A percentile compares a stretch with the other conserved stretches of the same genome.
Conservation (phyloP, 2,797 vertebrate genomes). For the Aeoliscus strigatus region DNA sequence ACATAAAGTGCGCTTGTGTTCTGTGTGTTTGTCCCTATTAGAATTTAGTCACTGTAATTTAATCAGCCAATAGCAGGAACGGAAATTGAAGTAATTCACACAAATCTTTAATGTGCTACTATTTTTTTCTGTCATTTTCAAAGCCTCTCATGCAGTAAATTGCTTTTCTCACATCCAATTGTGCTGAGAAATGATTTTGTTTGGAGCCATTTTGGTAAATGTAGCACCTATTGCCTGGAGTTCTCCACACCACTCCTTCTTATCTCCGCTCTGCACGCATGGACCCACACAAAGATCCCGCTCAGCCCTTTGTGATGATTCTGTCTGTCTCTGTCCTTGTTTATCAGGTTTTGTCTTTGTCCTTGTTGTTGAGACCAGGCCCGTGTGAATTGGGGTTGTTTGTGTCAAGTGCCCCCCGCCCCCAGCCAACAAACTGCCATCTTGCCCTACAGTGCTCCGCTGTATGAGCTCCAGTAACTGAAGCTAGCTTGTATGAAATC, state of each 20-base stretch:
- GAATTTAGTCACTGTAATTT: constrained; percentile 42
- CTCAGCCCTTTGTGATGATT: constrained; percentile 30
- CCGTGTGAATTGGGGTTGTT: constrained; percentile 54
- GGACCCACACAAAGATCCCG: constrained; percentile 21
- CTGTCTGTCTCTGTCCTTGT: constrained; percentile 28
- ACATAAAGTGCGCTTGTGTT: constrained; percentile 6
- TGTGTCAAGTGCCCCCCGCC: constrained; percentile 34
- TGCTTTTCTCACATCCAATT: constrained; percentile 34
- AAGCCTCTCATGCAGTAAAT: constrained; percentile 47
- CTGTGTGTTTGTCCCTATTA: constrained; percentile 28
- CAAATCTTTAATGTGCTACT: constrained; percentile 32
- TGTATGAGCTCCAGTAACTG: constrained; percentile 17
- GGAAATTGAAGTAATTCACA: constrained; percentile 36
- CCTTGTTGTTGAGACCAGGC: constrained; percentile 31
- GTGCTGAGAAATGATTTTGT: constrained; percentile 35
- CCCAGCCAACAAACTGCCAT: constrained; percentile 59
- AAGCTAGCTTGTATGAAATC: constrained; percentile 24
- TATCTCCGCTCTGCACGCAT: constrained; percentile 27
- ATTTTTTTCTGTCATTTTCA: constrained; percentile 31
- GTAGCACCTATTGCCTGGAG: constrained; percentile 23
- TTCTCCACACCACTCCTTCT: background rate
- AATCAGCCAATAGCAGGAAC: constrained; percentile 37
- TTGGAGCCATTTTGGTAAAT: constrained; percentile 19
- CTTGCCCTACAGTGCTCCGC: constrained; percentile 36
- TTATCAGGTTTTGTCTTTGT: constrained; percentile 35